phyloP scores from a whole-genome alignment of 2,888 invertebrate species.

The Apamea epomidion region DNA sequence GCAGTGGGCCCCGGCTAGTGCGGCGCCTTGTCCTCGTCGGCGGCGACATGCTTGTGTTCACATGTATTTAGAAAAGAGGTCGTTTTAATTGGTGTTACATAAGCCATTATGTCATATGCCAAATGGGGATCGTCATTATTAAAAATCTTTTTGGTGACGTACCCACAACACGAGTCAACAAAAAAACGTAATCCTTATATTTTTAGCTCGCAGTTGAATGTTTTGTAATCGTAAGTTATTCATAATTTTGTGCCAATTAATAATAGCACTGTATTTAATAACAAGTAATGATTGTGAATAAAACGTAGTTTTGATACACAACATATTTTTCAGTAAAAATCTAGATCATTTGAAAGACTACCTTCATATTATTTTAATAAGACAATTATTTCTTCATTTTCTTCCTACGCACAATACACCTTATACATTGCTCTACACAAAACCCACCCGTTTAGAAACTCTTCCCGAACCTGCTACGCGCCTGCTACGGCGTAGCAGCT shows the following conservation, averaged over 20 bases:
- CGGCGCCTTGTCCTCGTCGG: slow-evolving; percentile 2
- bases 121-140: background rate
- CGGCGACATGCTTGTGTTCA: background rate
- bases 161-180: background rate
- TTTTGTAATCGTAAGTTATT: background rate
- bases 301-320: background rate
- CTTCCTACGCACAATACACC: background rate
- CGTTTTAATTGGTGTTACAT: background rate
- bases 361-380: background rate
- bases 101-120: background rate
- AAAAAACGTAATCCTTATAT: background rate
- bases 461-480: slow-evolving; percentile 3
- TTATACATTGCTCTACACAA: background rate
- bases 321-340: background rate
- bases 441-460: background rate
- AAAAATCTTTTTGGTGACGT: background rate
- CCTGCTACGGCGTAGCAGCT: slow-evolving; percentile 39
- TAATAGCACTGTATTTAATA: background rate
- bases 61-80: background rate
- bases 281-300: background rate
- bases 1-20: background rate
- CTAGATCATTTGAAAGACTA: background rate
- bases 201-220: background rate
- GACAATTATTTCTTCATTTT: background rate
- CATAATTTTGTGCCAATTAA: background rate